A percentile compares a stretch with the other conserved stretches of the same genome.
Conservation (phyloP, 2,888 invertebrate genomes). For the Crocallis elinguaria region DNA sequence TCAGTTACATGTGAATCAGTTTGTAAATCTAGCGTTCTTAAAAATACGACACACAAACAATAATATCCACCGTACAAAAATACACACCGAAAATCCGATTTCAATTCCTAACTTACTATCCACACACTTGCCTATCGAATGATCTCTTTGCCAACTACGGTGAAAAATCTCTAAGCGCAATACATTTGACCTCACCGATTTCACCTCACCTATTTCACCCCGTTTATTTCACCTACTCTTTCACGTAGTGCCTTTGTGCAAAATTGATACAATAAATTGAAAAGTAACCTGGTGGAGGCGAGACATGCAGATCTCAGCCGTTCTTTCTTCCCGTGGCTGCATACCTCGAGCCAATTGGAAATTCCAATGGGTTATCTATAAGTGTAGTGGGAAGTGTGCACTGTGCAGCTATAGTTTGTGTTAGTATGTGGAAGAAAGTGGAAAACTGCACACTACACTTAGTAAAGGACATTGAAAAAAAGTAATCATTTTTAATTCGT, state of each 20-base stretch:
- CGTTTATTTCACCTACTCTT: slow-evolving; percentile 30
- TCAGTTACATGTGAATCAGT: too few species aligned
- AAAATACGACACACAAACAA: too few species aligned
- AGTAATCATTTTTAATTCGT: too few species aligned
- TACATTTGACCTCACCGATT: slow-evolving; percentile 20
- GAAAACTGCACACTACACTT: too few species aligned
- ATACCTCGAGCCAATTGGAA: slow-evolving; percentile 72
- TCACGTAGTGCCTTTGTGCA: slow-evolving; percentile 43
- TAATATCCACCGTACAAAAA: not conserved
- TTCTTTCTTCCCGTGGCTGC: slow-evolving; percentile 58
- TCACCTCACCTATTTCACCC: slow-evolving; percentile 12
- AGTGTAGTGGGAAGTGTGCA: slow-evolving; percentile 13
- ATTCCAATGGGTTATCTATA: slow-evolving; percentile 60
- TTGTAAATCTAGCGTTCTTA: not conserved
- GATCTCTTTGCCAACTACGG: not conserved
- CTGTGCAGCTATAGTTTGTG: too few species aligned
- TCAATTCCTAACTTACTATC: not conserved
- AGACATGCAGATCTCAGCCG: slow-evolving; percentile 67
- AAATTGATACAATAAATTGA: slow-evolving; percentile 71
- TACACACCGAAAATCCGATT: not conserved
- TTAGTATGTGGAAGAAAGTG: too few species aligned
- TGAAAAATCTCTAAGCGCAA: slow-evolving; percentile 8
- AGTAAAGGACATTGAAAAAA: too few species aligned
- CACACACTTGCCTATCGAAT: not conserved
- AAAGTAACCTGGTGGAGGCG: slow-evolving; percentile 55